These are phyloP conservation scores for Oligia fasciuncula DNA, from an alignment of 2,888 invertebrate genomes.

Conservation along the genomic window DNA sequence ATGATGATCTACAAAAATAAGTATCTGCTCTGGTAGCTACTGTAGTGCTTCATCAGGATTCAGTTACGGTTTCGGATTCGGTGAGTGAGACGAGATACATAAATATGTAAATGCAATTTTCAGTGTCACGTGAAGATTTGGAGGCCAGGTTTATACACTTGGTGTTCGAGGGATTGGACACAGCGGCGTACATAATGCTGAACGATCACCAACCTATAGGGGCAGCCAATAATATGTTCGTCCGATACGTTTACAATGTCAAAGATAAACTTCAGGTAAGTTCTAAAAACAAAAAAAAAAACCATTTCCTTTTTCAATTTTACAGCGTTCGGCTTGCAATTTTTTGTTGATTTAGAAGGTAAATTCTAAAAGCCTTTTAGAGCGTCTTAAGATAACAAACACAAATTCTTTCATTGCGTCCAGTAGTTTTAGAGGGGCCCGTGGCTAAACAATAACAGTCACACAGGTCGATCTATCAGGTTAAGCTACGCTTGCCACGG, in stretches of 20 bases:
- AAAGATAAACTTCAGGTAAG: slow-evolving; percentile 90
- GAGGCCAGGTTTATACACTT: slow-evolving; percentile 81
- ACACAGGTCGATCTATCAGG: too few relatives aligned
- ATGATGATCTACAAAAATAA: not conserved
- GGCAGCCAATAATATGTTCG: slow-evolving; percentile 95
- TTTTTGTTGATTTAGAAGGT: not conserved
- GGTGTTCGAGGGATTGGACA: slow-evolving; percentile 96
- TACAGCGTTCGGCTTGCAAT: not conserved
- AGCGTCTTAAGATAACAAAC: too few relatives aligned
- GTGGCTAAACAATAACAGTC: too few relatives aligned
- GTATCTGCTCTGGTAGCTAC: not conserved
- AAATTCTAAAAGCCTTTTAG: too few relatives aligned
- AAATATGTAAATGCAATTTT: slow-evolving; percentile 49
- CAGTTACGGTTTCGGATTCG: too few relatives aligned
- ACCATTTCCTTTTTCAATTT: not conserved
- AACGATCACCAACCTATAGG: slow-evolving; percentile 92
- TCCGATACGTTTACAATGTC: slow-evolving; percentile 93
- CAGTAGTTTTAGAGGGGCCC: too few relatives aligned
- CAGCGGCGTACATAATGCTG: slow-evolving; percentile 93
- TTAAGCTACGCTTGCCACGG: too few relatives aligned
- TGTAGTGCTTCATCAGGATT: not conserved
- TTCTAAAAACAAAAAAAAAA: not conserved
- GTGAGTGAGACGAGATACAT: not conserved
- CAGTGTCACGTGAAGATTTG: slow-evolving; percentile 76
- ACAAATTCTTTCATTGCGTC: too few relatives aligned